Base-by-base conservation (phyloP, 2,888 invertebrate genomes). In the Oxytorus armatus region DNA sequence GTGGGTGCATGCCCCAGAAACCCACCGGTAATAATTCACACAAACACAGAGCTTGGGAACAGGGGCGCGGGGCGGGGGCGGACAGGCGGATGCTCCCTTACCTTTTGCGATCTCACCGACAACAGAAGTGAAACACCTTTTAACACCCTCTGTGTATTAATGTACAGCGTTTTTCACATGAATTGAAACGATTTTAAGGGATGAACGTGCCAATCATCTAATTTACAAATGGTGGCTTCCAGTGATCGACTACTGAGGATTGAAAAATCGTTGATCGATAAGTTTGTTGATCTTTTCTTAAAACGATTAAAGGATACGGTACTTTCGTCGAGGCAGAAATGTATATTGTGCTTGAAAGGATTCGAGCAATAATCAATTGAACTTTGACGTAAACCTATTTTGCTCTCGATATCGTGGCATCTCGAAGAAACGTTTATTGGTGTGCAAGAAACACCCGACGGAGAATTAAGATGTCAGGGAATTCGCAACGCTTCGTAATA, bases 1-100 rank as follows among this genome's bases (percentile, higher is more conserved):
- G 72, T 36, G 68, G 75, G 82, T 78, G 84, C 83, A 85, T 85
- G 85, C 81, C 85, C 85, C 63, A 85, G 86, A 88, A 88, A 87
- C 84, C 84, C 82, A 79, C 70, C 66, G 79, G 86, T 82, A 85
- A 89, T 89, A 87, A 88, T 87, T 89, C 88, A 89, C 44, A 25
- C 21, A 18, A 2, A 18, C n/a, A 25, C 21, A 33, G 7, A 33
- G 5, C 23, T 10, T 14, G 23, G 61, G n/a, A n/a, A n/a, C 29
- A 18, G 23, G 55, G 47, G 44, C n/a, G n/a, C n/a, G n/a, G n/a
- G n/a, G n/a, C n/a, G n/a, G n/a, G n/a, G n/a, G n/a, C n/a, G n/a
- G n/a, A 18, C 23, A 25, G 16, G 82, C 33, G 82, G 84, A 84
- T 87, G 86, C 85, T 85, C 68, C 68, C 84, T 86, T 86, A 86